Conservation (phyloP, 2,888 invertebrate species). For the Drosophila rubida region DNA sequence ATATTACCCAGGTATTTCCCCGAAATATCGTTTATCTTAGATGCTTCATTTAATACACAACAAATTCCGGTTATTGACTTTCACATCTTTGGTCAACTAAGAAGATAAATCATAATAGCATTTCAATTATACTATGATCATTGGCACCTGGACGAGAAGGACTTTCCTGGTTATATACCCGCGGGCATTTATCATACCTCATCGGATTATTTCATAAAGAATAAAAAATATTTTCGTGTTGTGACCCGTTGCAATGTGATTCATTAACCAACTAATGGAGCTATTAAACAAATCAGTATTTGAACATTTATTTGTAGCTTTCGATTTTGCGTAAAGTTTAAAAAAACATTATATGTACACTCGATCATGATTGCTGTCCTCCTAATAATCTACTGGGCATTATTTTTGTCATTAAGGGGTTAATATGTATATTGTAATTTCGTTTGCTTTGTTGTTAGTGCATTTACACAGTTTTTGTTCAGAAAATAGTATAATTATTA, state of each 20-base stretch:
- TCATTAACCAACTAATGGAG: neutral
- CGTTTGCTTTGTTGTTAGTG: no score
- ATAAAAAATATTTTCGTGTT: slow-evolving; percentile 2
- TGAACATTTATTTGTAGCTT: neutral
- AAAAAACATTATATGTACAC: no score
- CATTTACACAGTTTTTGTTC: no score
- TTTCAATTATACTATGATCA: slow-evolving; percentile 6
- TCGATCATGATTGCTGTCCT: no score
- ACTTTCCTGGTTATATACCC: slow-evolving; percentile 8
- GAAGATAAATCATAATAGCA: no score
- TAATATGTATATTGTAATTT: no score
- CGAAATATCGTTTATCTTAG: neutral
- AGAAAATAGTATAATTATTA: no score
- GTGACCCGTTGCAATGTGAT: neutral
- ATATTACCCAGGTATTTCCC: neutral
- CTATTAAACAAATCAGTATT: neutral
- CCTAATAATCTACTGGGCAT: no score
- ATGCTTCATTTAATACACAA: neutral
- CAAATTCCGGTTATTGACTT: no score
- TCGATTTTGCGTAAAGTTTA: neutral
- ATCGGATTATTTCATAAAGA: slow-evolving; percentile 6
- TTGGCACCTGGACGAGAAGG: slow-evolving; percentile 10
- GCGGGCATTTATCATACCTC: neutral
- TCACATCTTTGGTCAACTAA: no score
- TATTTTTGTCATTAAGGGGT: no score